Conservation (phyloP, 2,113 vertebrate species). For the Bos indicus region DNA sequence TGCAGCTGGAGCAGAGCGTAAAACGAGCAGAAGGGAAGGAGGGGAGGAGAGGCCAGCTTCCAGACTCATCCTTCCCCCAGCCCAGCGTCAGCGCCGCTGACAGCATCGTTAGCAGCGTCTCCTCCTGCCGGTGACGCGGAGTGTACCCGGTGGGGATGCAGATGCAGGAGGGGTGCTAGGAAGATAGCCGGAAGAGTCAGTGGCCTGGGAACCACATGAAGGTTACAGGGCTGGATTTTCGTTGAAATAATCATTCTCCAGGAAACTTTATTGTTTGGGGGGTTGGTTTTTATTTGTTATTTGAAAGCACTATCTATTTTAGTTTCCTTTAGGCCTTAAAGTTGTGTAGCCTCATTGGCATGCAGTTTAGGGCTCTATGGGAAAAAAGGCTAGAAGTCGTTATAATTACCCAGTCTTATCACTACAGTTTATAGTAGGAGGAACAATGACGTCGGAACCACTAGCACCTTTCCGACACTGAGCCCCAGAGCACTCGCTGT, state of each 20-base stretch:
- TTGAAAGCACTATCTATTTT: background rate
- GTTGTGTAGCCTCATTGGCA: background rate
- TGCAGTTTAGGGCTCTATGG: background rate
- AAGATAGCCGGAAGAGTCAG: background rate
- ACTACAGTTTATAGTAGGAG: background rate
- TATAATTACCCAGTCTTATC: background rate
- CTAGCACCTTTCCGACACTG: background rate
- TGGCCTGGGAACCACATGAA: background rate
- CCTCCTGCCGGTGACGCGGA: background rate
- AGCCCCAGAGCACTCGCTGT: background rate
- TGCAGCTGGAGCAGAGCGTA: background rate
- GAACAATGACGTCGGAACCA: background rate
- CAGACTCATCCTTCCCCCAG: background rate
- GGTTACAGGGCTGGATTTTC: background rate
- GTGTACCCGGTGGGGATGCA: background rate
- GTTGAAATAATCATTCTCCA: background rate
- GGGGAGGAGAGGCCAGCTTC: background rate
- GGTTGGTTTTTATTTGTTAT: background rate
- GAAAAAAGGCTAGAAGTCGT: background rate
- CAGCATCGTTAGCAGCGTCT: slow-evolving; percentile 48
- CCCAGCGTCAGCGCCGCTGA: background rate
- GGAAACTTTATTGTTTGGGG: background rate
- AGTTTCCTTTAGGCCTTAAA: background rate
- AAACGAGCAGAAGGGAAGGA: background rate
- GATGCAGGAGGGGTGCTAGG: background rate